A percentile compares a stretch with the other conserved stretches of the same genome.
These are phyloP conservation scores for Eidolon dupreanum DNA, from an alignment of 2,797 vertebrate genomes.

Conservation along the genomic window DNA sequence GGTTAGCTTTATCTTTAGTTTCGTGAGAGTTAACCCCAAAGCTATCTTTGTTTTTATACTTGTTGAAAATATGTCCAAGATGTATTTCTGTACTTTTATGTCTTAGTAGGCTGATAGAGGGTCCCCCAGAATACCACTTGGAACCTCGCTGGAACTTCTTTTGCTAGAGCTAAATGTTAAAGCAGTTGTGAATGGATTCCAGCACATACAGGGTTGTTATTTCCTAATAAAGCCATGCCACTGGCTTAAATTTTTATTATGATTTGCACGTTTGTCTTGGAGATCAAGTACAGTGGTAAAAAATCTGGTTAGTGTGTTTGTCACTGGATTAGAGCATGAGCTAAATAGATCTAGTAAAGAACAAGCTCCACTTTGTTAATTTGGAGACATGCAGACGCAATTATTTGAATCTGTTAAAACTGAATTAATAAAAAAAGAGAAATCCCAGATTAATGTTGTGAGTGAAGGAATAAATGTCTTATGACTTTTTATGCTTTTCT, in stretches of 20 bases:
- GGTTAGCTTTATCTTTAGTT: conserved; percentile 35
- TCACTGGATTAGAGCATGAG: neutral
- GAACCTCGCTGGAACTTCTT: neutral
- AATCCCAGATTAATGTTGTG: neutral
- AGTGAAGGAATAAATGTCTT: neutral
- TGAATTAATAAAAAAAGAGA: conserved; percentile 51
- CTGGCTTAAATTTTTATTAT: conserved; percentile 40
- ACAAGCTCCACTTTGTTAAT: neutral
- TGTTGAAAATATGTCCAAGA: conserved; percentile 11
- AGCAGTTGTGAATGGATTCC: neutral
- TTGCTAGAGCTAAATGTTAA: conserved; percentile 2
- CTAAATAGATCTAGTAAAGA: neutral
- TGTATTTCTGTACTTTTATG: neutral
- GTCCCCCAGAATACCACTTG: neutral
- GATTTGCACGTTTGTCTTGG: neutral
- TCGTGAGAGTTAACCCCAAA: neutral
- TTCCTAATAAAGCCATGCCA: conserved; percentile 41
- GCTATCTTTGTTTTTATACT: conserved; percentile 21
- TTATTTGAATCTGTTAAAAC: conserved; percentile 11
- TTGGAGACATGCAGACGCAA: neutral
- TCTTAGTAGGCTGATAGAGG: neutral
- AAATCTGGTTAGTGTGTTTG: neutral
- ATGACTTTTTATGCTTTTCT: neutral
- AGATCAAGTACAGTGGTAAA: neutral
- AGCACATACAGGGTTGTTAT: neutral